Conservation (phyloP, 64 coral and sea anemone species). For the Pachyseris speciosa region DNA sequence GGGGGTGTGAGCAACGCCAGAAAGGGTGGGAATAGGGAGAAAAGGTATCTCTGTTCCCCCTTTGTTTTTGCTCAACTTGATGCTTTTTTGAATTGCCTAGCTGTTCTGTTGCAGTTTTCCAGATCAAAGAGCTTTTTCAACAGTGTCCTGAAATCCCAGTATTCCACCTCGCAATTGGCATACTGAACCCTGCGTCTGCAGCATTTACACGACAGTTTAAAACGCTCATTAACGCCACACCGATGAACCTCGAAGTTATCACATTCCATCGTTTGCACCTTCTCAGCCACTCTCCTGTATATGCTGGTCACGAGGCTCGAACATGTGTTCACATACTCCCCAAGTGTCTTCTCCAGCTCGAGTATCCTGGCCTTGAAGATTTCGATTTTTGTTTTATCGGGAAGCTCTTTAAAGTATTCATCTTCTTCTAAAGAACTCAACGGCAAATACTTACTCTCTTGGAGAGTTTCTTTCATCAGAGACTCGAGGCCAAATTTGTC, state of each 20-base stretch:
- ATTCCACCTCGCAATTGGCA: constrained; percentile 18
- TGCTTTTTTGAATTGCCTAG: constrained; percentile 12
- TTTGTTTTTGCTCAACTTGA: not conserved
- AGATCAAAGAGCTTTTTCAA: constrained; percentile 74
- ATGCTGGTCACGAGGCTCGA: constrained; percentile 7
- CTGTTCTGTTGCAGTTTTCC: constrained; percentile 51
- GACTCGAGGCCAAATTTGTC: constrained; percentile 31
- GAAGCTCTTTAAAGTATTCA: constrained; percentile 10
- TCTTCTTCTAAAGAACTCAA: not conserved
- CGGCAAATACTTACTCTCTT: constrained; percentile 14
- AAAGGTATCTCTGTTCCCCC: too few relatives aligned
- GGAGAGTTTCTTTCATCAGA: constrained; percentile 26
- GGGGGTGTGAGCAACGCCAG: too few relatives aligned
- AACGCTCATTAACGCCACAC: not conserved
- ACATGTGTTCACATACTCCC: constrained; percentile 59
- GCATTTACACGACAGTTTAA: constrained; percentile 63
- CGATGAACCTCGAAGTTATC: constrained; percentile 44
- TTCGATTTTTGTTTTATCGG: constrained; percentile 52
- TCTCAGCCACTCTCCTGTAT: constrained; percentile 47
- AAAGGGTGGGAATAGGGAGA: too few relatives aligned
- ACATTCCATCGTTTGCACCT: constrained; percentile 11
- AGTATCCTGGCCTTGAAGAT: constrained; percentile 36
- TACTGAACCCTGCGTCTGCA: constrained; percentile 56
- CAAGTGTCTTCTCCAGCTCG: constrained; percentile 62
- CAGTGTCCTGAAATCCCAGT: constrained; percentile 3